phyloP scores from a whole-genome alignment of 2,113 vertebrate species.

The Chaetorhynchus papuensis region DNA sequence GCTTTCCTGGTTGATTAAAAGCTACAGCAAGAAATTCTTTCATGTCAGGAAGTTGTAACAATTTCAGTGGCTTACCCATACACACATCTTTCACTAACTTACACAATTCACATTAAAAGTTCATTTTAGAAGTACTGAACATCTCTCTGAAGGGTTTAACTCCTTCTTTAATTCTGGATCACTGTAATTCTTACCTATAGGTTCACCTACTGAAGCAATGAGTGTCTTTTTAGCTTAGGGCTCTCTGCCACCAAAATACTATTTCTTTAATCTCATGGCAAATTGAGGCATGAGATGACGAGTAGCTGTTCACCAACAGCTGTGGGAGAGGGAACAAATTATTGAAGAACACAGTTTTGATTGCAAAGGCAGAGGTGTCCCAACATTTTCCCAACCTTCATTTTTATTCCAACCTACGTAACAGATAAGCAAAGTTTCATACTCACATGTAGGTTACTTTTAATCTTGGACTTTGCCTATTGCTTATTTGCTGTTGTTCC shows the following conservation, averaged over 20 bases:
- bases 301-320: neutral
- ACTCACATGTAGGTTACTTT: neutral
- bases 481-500: neutral
- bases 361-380: neutral
- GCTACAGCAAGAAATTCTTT: neutral
- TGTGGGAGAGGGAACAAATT: neutral
- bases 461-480: neutral
- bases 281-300: neutral
- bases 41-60: neutral
- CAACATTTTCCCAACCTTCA: neutral
- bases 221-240: neutral
- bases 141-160: neutral
- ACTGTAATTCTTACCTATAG: neutral
- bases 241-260: neutral
- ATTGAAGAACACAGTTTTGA: neutral
- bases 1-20: neutral
- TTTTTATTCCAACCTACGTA: neutral
- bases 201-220: neutral
- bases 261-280: neutral
- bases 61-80: neutral
- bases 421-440: neutral
- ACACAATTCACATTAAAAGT: neutral
- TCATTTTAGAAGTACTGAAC: neutral
- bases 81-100: neutral
- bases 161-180: neutral